phyloP scores from a whole-genome alignment of 2,113 vertebrate species.

The Percina caprodes region DNA sequence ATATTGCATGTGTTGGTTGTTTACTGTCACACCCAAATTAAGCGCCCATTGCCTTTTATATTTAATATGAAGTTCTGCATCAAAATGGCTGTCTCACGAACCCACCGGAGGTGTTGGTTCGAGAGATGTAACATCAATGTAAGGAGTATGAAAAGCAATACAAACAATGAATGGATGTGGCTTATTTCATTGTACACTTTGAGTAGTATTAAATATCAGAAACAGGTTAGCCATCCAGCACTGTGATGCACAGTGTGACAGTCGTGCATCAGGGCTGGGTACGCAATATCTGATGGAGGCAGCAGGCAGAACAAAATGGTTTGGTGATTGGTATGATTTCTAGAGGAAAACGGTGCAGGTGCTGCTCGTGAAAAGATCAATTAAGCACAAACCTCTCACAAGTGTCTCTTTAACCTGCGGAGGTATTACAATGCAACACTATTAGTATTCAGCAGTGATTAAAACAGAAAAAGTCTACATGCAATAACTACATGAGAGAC shows the following conservation, averaged over 20 bases:
- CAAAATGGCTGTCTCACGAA: too few species aligned
- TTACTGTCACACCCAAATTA: not conserved
- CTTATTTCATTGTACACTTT: too few species aligned
- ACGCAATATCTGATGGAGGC: conserved; percentile 8
- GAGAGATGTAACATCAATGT: too few species aligned
- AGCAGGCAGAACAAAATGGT: conserved; percentile 56
- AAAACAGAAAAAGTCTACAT: not conserved
- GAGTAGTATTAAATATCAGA: not conserved
- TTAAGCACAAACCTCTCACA: conserved; percentile 90
- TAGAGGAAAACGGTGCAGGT: conserved; percentile 70
- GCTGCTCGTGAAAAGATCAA: conserved; percentile 63
- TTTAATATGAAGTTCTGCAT: not conserved
- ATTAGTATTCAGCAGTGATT: conserved; percentile 60
- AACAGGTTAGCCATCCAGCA: not conserved
- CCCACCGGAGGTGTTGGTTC: too few species aligned
- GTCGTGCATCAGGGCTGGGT: conserved; percentile 28
- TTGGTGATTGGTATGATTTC: conserved; percentile 51
- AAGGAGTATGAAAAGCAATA: too few species aligned
- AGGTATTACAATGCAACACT: conserved; percentile 84
- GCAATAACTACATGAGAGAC: not conserved
- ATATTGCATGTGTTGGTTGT: not conserved
- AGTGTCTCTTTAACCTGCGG: conserved; percentile 89
- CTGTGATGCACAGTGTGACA: not conserved
- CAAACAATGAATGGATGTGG: too few species aligned
- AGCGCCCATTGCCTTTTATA: not conserved